A percentile compares a stretch with the other conserved stretches of the same genome.
Conservation (phyloP, 1,140 invertebrate genomes). For the Bombus huntii region DNA sequence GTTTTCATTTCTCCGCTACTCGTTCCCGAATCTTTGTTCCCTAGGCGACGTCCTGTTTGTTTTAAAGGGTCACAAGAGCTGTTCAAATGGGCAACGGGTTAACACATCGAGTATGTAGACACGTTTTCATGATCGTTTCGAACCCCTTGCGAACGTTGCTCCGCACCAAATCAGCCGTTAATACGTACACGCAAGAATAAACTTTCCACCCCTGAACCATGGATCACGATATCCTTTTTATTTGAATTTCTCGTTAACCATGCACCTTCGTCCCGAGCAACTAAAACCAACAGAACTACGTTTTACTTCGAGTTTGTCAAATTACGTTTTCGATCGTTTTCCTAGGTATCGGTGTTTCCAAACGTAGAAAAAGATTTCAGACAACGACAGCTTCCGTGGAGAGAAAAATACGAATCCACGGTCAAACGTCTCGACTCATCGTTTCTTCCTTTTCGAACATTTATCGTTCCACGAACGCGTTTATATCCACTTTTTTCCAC, state of each 20-base stretch:
- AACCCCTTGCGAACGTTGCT: neutral
- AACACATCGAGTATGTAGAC: constrained; percentile 68
- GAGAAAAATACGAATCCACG: too few species aligned
- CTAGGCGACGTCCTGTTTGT: constrained; percentile 73
- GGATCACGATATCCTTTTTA: neutral
- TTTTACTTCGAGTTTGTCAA: too few species aligned
- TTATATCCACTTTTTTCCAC: too few species aligned
- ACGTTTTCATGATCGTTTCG: constrained; percentile 62
- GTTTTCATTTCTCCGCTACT: constrained; percentile 44
- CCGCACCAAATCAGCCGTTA: constrained; percentile 69
- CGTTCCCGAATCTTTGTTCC: constrained; percentile 70
- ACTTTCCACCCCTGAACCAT: constrained; percentile 24
- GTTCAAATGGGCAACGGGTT: constrained; percentile 79
- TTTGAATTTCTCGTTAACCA: neutral
- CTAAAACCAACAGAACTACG: accelerated
- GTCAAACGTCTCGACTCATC: too few species aligned
- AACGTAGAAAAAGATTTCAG: accelerated
- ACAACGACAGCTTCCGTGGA: too few species aligned
- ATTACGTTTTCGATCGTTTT: too few species aligned
- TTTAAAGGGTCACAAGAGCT: constrained; percentile 77
- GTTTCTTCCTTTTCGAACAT: too few species aligned
- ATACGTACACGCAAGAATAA: constrained; percentile 56
- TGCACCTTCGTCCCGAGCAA: too few species aligned
- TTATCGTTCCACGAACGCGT: too few species aligned
- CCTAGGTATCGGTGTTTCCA: too few species aligned